Conservation (phyloP, 2,888 invertebrate species). For the Drosophila barbarae region DNA sequence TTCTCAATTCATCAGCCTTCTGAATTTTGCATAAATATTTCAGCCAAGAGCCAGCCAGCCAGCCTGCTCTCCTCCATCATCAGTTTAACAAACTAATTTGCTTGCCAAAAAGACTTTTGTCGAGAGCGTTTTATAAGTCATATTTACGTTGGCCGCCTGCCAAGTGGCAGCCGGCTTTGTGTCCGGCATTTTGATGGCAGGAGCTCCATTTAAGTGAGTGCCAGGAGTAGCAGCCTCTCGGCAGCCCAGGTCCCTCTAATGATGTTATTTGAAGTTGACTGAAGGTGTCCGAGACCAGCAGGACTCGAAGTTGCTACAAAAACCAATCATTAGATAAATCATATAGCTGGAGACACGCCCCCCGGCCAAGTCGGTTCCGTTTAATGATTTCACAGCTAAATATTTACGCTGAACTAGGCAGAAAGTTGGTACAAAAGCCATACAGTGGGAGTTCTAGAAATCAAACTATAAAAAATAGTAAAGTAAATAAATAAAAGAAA, state of each 20-base stretch:
- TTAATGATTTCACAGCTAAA: constrained; percentile 15
- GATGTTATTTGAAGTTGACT: constrained; percentile 66
- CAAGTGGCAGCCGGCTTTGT: constrained; percentile 42
- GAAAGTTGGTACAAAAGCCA: background rate
- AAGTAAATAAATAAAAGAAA: background rate
- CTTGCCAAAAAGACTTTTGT: constrained; percentile 35
- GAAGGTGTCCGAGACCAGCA: constrained; percentile 53
- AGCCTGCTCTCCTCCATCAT: constrained; percentile 27
- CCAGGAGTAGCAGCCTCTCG: constrained; percentile 15
- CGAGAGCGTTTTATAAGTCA: constrained; percentile 65
- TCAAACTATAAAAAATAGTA: background rate
- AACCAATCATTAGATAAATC: constrained; percentile 32
- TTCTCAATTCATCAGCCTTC: constrained; percentile 22
- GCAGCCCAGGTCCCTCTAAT: constrained; percentile 35
- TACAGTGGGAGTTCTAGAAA: background rate
- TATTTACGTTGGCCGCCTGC: constrained; percentile 67
- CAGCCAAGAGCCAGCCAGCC: background rate
- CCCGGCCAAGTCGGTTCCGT: constrained; percentile 1
- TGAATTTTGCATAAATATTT: constrained; percentile 35
- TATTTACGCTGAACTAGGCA: constrained; percentile 36
- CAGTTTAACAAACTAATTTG: constrained; percentile 39
- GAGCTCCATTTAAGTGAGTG: constrained; percentile 62
- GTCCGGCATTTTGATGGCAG: constrained; percentile 25
- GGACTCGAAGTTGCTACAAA: constrained; percentile 15
- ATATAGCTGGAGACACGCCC: constrained; percentile 15